Evolutionary conservation across 30 jellyfish, hydroid and myxozoan genomes (phyloP).

Genomic region (Hydractinia echinata): DNA sequence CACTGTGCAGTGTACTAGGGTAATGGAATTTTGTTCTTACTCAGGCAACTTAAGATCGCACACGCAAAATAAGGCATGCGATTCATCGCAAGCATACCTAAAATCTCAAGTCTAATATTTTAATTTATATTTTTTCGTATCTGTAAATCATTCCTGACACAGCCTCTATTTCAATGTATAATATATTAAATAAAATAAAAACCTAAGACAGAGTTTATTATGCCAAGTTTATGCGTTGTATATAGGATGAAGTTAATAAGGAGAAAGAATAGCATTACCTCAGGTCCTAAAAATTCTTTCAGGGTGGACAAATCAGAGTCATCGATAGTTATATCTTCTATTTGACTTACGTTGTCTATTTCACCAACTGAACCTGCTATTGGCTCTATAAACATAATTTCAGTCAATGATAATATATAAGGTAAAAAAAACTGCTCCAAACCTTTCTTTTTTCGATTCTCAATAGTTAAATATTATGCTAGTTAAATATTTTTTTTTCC

Average conservation of each 20-base stretch:
- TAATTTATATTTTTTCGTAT: no score
- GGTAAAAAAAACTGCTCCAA: neutral
- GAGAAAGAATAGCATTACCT: conserved; percentile 42
- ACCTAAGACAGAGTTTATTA: neutral
- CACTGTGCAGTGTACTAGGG: no score
- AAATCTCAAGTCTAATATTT: no score
- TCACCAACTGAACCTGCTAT: conserved; percentile 73
- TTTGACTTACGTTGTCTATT: neutral
- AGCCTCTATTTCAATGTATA: no score
- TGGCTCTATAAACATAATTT: conserved; percentile 54
- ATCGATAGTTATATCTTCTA: conserved; percentile 55
- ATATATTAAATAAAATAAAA: neutral
- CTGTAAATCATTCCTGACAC: no score
- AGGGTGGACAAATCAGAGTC: conserved; percentile 70
- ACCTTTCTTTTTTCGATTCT: no score
- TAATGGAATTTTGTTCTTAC: no score
- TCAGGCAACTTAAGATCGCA: no score
- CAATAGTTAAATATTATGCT: neutral
- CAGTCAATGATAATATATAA: neutral
- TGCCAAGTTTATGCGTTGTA: neutral
- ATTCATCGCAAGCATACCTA: no score
- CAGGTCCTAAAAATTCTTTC: conserved; percentile 92
- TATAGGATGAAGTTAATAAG: neutral
- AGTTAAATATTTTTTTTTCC: neutral
- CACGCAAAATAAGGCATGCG: no score